Conservation (phyloP, 2,888 invertebrate species). For the Apotomis betuletana region DNA sequence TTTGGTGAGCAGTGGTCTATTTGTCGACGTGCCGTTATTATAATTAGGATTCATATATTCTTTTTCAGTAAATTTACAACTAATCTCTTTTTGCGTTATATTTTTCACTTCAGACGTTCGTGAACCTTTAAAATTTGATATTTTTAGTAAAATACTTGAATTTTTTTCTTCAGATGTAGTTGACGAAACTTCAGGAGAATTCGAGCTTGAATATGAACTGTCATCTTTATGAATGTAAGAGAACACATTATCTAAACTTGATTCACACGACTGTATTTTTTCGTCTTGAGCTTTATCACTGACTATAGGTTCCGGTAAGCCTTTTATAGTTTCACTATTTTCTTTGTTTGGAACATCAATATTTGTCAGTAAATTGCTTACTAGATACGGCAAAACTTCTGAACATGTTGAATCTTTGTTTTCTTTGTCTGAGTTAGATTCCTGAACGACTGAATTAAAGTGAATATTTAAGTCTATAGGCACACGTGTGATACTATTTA, state of each 20-base stretch:
- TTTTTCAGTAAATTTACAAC: slow-evolving; percentile 71
- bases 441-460: not conserved
- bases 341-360: slow-evolving; percentile 1
- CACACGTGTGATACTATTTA: slow-evolving; percentile 11
- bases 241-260: slow-evolving; percentile 60
- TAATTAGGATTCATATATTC: slow-evolving; percentile 58
- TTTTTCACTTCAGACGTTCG: slow-evolving; percentile 69
- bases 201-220: slow-evolving; percentile 56
- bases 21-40: slow-evolving; percentile 53
- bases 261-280: slow-evolving; percentile 60
- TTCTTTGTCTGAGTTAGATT: not conserved
- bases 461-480: slow-evolving; percentile 4
- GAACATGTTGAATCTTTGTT: not conserved
- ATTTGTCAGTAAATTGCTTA: slow-evolving; percentile 4
- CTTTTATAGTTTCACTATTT: slow-evolving; percentile 2
- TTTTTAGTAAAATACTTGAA: slow-evolving; percentile 72
- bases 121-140: slow-evolving; percentile 72
- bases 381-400: slow-evolving; percentile 3
- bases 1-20: slow-evolving; percentile 74
- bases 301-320: not conserved
- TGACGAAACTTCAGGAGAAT: slow-evolving; percentile 78
- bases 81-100: slow-evolving; percentile 52
- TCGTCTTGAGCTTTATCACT: slow-evolving; percentile 51
- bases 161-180: slow-evolving; percentile 77
- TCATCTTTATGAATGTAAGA: slow-evolving; percentile 54